Conservation (phyloP, 2,113 vertebrate genomes). For the Oophaga pumilio region DNA sequence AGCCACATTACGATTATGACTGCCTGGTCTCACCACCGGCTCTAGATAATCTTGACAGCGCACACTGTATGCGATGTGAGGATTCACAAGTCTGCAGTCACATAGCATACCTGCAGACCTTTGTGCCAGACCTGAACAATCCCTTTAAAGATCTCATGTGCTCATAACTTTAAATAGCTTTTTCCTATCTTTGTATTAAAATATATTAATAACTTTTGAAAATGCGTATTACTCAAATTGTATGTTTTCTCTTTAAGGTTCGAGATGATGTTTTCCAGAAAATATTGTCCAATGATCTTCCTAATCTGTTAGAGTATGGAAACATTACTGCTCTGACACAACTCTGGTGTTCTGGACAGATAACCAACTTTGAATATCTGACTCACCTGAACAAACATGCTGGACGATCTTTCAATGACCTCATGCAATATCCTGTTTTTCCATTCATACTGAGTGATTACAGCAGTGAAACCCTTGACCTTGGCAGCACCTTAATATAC, state of each 20-base stretch:
- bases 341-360: constrained; percentile 94
- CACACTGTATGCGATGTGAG: no score
- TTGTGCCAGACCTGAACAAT: no score
- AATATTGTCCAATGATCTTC: constrained; percentile 92
- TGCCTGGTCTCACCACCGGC: no score
- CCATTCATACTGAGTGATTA: constrained; percentile 96
- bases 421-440: constrained; percentile 99
- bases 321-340: constrained; percentile 95
- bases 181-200: not conserved
- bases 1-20: no score
- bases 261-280: constrained; percentile 96
- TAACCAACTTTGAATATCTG: constrained; percentile 97
- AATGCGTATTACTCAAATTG: not conserved
- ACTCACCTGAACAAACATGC: constrained; percentile 98
- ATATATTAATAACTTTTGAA: not conserved
- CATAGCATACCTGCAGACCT: no score
- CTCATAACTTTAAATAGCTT: not conserved
- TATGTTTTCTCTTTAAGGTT: constrained; percentile 73
- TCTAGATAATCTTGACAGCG: no score
- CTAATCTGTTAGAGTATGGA: constrained; percentile 95
- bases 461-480: constrained; percentile 86
- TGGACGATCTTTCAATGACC: constrained; percentile 95
- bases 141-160: no score
- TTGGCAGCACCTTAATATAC: constrained; percentile 84
- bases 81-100: no score